A percentile compares a stretch with the other conserved stretches of the same genome.
Evolutionary conservation across 1,140 invertebrate species (phyloP).

Genomic region (Eubasilissa regina): DNA sequence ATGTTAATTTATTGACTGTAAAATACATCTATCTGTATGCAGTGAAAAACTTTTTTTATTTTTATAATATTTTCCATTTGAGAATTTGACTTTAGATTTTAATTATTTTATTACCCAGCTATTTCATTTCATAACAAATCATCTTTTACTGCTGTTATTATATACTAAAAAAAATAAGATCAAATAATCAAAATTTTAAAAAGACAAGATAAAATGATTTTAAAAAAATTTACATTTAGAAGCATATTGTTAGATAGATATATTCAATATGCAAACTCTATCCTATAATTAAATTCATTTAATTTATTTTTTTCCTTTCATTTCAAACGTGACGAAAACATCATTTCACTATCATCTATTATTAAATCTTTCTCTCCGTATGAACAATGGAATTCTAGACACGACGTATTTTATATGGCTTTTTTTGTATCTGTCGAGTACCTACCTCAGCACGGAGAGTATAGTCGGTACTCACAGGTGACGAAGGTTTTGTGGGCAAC

Average conservation of each 20-base stretch:
- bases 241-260: neutral
- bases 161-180: no score
- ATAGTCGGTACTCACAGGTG: neutral
- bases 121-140: no score
- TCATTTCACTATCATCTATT: slow-evolving; percentile 29
- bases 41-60: no score
- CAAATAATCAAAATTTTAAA: no score
- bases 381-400: slow-evolving; percentile 19
- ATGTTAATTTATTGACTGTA: no score
- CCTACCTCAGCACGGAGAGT: neutral
- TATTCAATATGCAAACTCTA: neutral
- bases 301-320: neutral
- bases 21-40: no score
- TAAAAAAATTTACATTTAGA: no score
- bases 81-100: no score
- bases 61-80: no score
- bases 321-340: slow-evolving; percentile 26
- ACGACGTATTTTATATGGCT: neutral
- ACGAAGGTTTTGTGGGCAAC: slow-evolving; percentile 4
- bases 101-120: no score
- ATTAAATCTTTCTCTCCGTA: slow-evolving; percentile 29
- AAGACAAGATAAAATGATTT: no score
- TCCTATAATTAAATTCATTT: slow-evolving; percentile 12
- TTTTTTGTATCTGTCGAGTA: neutral
- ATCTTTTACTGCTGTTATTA: no score